phyloP scores from a whole-genome alignment of 2,113 vertebrate genomes.

The Nothocercus nigrocapillus region DNA sequence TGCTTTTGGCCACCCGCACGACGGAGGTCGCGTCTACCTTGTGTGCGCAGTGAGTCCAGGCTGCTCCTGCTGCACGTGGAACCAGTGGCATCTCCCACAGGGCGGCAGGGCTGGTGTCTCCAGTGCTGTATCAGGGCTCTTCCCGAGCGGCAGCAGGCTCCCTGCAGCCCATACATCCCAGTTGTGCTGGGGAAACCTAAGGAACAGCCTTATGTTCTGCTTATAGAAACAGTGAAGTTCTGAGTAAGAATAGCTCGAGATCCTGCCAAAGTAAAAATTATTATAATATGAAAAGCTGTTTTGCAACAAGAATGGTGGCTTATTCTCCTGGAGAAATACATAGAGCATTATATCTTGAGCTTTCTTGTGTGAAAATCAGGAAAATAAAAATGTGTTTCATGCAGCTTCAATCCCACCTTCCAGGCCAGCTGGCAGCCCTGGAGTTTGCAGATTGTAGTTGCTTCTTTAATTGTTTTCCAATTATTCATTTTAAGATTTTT shows the following conservation, averaged over 20 bases:
- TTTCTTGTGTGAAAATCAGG: not conserved
- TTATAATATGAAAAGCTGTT: not conserved
- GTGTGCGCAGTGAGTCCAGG: not conserved
- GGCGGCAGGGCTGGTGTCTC: rapidly evolving
- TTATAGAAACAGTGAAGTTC: not conserved
- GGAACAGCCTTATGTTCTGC: not conserved
- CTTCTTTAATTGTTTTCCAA: conserved; percentile 62
- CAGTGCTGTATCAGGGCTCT: not conserved
- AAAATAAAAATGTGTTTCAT: not conserved
- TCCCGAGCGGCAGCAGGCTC: not conserved
- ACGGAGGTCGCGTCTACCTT: not conserved
- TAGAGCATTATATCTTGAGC: not conserved
- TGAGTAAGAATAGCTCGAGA: not conserved
- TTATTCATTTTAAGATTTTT: conserved; percentile 40
- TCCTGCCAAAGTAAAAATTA: not conserved
- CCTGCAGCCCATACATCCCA: not conserved
- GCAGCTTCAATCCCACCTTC: conserved; percentile 33
- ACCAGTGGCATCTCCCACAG: not conserved
- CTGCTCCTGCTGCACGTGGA: rapidly evolving
- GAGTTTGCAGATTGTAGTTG: not conserved
- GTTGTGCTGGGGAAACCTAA: rapidly evolving
- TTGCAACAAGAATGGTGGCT: not conserved
- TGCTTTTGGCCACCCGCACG: not conserved
- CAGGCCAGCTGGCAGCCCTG: conserved; percentile 42
- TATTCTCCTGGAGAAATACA: not conserved